A percentile compares a stretch with the other conserved stretches of the same genome.
These are phyloP conservation scores for Thalassaphorura encarpata DNA, from an alignment of 1,140 invertebrate genomes.

Conservation along the genomic window DNA sequence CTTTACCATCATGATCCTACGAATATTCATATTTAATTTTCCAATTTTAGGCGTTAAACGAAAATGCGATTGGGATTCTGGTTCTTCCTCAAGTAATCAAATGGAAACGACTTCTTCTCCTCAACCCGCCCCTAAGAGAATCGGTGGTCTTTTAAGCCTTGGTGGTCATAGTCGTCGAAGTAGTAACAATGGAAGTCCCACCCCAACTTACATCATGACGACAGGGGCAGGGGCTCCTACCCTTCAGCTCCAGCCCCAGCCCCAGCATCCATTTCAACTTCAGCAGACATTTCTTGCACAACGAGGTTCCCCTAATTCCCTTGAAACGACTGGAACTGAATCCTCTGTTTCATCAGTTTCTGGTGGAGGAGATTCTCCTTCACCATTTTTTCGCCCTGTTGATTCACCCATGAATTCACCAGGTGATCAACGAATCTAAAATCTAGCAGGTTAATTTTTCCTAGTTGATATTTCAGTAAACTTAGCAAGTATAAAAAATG, in stretches of 20 bases:
- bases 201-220: neutral
- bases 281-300: constrained; percentile 1
- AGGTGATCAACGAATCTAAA: constrained; percentile 18
- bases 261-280: constrained; percentile 3
- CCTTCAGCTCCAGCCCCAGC: neutral
- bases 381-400: constrained; percentile 27
- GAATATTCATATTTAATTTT: neutral
- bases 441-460: neutral
- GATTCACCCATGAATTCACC: constrained; percentile 25
- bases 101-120: constrained; percentile 33
- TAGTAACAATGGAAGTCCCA: no score
- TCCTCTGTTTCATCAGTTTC: constrained; percentile 27
- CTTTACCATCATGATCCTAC: neutral
- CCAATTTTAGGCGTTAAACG: constrained; percentile 23
- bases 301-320: constrained; percentile 29
- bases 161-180: neutral
- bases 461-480: neutral
- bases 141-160: constrained; percentile 18
- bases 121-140: constrained; percentile 27
- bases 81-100: constrained; percentile 5
- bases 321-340: constrained; percentile 26
- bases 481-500: neutral
- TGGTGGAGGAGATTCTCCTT: constrained; percentile 21
- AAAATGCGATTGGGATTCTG: constrained; percentile 30
- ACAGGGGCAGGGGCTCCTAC: neutral